Conservation (phyloP, 1,140 invertebrate genomes). For the Tetragonula clypearis region DNA sequence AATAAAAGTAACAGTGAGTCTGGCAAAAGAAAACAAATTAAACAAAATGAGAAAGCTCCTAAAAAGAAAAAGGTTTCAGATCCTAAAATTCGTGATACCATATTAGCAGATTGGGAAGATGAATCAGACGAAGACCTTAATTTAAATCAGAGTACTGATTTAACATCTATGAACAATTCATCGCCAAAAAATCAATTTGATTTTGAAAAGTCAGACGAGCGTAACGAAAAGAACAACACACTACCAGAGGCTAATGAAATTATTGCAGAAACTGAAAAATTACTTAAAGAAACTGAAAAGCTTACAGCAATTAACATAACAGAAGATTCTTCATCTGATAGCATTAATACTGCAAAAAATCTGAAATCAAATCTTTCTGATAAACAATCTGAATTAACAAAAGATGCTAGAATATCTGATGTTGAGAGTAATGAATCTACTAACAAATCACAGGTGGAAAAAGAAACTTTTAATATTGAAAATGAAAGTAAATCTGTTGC, state of each 20-base stretch:
- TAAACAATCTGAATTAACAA: conserved; percentile 40
- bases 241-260: conserved; percentile 59
- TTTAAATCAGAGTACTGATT: conserved; percentile 52
- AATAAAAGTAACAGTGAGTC: conserved; percentile 62
- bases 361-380: conserved; percentile 31
- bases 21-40: conserved; percentile 72
- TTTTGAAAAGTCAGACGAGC: conserved; percentile 39
- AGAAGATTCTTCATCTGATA: conserved; percentile 33
- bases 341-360: conserved; percentile 10
- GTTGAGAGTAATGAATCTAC: conserved; percentile 26
- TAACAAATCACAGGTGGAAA: conserved; percentile 44
- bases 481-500: conserved; percentile 64
- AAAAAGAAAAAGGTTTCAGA: conserved; percentile 78
- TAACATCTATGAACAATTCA: conserved; percentile 16
- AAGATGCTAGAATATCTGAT: conserved; percentile 14
- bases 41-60: conserved; percentile 69
- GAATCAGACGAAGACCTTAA: conserved; percentile 71
- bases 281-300: conserved; percentile 74
- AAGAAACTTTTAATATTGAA: conserved; percentile 47
- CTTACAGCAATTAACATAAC: conserved; percentile 53
- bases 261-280: conserved; percentile 71
- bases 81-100: conserved; percentile 75
- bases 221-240: conserved; percentile 31
- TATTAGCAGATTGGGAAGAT: conserved; percentile 81
- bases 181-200: conserved; percentile 43